Base-by-base conservation (phyloP, 2,113 vertebrate genomes). In the Planiliza haematocheilus region DNA sequence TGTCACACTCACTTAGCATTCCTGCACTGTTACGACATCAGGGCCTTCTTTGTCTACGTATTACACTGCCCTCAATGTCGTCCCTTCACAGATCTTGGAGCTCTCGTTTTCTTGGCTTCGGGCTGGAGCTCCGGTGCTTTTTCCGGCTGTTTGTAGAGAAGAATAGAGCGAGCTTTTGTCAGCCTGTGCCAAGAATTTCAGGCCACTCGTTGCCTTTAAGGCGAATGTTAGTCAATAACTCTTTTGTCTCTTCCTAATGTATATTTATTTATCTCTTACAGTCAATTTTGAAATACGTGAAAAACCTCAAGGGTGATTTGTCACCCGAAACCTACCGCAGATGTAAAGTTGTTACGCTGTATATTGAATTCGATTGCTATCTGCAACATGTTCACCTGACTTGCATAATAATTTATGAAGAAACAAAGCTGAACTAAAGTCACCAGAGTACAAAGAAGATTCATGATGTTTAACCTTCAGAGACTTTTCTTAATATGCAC, bases 181-280 rank as follows among this genome's bases (percentile, higher is more conserved):
- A 12, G 55, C 74, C 64, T 64, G 70, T 76, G 74, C 56, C 37
- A 21, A 74, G 49, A 51, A 20, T 52, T 79, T 77, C 49, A 21
- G 77, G 62, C 67, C 16, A 46, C 43, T 34, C 13, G 57, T 62
- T 78, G 77, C 43, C 49, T 61, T 52, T 14, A 52, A 73, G 70
- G 59, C 66, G 49, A 74, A 58, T 17, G 20, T 75, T 34, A 67
- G 70, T 67, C 80, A 81, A 37, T 59, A 41, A n/a, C 30, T 81
- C 61, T 64, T 71, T 72, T 70, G 63, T 85, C 64, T 87, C 48
- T 53, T 84, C 24, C 64, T 46, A 10, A 51, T 86, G 69, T 84
- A 75, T 92, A 91, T 92, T 91, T 93, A 91, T 91, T 91, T 80
- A 82, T 77, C 70, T 82, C 70, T 77, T 82, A 53, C 60, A 39